phyloP scores from a whole-genome alignment of 2,113 vertebrate species.

The Pterocles burchelli region DNA sequence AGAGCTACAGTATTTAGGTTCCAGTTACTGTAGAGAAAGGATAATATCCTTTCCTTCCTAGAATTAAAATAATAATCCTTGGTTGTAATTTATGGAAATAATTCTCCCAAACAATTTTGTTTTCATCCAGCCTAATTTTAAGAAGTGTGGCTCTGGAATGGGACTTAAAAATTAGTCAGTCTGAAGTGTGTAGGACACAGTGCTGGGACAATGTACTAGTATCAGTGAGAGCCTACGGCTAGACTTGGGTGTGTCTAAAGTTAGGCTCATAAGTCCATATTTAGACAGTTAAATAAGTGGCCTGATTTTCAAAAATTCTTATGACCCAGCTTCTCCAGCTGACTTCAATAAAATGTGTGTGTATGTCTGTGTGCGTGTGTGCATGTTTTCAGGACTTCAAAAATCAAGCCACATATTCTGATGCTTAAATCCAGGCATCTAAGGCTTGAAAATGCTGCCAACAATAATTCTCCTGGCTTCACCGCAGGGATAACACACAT shows the following conservation, averaged over 20 bases:
- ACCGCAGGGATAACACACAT: not conserved
- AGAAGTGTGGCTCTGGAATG: not conserved
- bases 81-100: not conserved
- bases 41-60: not conserved
- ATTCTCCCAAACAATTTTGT: not conserved
- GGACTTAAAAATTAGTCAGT: not conserved
- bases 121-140: not conserved
- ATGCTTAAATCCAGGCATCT: constrained; percentile 27
- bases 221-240: not conserved
- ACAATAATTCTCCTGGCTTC: not conserved
- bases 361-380: not conserved
- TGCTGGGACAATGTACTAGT: not conserved
- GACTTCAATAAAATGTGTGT: constrained; percentile 12
- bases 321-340: constrained; percentile 14
- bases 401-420: constrained; percentile 24
- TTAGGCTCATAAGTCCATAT: not conserved
- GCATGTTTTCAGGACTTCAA: not conserved
- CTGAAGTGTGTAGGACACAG: not conserved
- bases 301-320: constrained; percentile 17
- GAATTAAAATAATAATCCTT: not conserved
- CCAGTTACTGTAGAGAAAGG: not conserved
- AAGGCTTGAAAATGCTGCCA: constrained; percentile 18
- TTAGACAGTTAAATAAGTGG: constrained; percentile 20
- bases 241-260: not conserved
- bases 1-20: not conserved